These are phyloP conservation scores for Pantherophis guttatus DNA, from an alignment of 2,113 vertebrate species.

Conservation along the genomic window DNA sequence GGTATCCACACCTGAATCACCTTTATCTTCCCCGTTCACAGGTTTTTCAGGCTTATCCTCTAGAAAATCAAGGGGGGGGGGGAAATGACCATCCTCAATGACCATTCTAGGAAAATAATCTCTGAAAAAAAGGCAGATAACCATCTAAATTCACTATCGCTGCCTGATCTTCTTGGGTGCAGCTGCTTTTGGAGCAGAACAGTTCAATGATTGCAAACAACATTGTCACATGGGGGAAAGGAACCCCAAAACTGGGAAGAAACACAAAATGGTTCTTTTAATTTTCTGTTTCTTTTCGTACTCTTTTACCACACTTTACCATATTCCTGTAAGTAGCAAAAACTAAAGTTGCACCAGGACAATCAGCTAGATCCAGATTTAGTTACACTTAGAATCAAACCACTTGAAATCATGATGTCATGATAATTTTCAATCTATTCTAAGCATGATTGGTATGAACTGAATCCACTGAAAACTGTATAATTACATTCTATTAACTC, in stretches of 20 bases:
- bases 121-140: not conserved
- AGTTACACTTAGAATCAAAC: not conserved
- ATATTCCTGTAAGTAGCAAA: not conserved
- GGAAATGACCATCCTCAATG: not conserved
- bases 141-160: not conserved
- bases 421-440: not conserved
- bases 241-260: not conserved
- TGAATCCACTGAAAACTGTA: not conserved
- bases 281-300: not conserved
- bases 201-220: not conserved
- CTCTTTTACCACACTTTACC: not conserved
- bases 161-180: not conserved
- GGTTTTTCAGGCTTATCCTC: constrained; percentile 92
- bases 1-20: constrained; percentile 82
- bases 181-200: not conserved
- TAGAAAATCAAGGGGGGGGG: constrained; percentile 38
- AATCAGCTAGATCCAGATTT: not conserved
- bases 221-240: not conserved
- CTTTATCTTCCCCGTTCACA: constrained; percentile 91
- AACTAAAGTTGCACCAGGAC: not conserved
- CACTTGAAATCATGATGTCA: not conserved
- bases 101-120: not conserved
- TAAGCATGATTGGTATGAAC: not conserved
- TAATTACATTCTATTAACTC: not conserved
- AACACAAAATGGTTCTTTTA: not conserved